phyloP scores from a whole-genome alignment of 2,113 vertebrate genomes.

The Potamarius usumacintae region DNA sequence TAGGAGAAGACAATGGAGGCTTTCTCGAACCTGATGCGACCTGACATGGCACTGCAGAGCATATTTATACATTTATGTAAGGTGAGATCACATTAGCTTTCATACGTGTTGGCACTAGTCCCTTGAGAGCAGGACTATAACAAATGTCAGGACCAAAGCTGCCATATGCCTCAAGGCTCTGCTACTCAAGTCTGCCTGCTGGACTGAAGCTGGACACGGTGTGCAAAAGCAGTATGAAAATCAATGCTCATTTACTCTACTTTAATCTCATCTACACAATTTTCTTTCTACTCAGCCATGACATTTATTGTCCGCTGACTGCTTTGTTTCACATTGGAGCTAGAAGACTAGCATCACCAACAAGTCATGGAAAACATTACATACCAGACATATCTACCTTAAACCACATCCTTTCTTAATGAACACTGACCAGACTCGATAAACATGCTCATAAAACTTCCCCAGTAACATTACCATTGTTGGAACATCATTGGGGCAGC shows the following conservation, averaged over 20 bases:
- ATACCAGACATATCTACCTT: not conserved
- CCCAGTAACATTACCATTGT: no score
- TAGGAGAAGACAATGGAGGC: constrained; percentile 36
- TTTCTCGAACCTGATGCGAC: constrained; percentile 33
- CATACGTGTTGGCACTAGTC: constrained; percentile 28
- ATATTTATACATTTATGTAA: constrained; percentile 53
- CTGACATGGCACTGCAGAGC: constrained; percentile 25
- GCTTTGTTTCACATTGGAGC: not conserved
- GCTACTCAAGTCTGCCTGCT: not conserved
- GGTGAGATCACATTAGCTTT: constrained; percentile 39
- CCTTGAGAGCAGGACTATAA: constrained; percentile 3
- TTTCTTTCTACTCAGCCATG: not conserved
- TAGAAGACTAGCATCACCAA: not conserved
- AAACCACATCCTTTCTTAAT: not conserved
- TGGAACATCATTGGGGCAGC: not conserved
- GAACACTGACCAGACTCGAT: not conserved
- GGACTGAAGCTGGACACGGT: not conserved
- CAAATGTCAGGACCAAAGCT: constrained; percentile 40
- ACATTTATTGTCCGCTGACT: not conserved
- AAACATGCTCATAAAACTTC: no score
- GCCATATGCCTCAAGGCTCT: not conserved
- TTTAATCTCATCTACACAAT: not conserved
- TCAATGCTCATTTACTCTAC: not conserved
- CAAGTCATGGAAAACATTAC: not conserved
- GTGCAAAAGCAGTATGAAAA: not conserved